Percentiles rank a stretch among this genome's conserved stretches.
Evolutionary conservation across 2,113 vertebrate genomes (phyloP).

Genomic region (Toxotes chatareus): DNA sequence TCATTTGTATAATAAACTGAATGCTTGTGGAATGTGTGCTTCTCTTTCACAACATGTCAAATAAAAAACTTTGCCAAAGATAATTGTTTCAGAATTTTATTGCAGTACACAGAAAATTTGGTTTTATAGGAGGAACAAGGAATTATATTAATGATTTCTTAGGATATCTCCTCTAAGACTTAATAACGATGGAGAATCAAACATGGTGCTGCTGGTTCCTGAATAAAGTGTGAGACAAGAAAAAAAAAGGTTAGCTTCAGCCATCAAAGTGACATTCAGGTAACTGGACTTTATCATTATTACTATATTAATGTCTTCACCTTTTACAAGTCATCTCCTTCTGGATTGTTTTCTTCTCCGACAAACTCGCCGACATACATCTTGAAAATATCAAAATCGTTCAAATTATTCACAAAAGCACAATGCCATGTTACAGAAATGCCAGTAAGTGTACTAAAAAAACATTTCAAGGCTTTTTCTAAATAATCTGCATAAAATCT

Average conservation of each 20-base stretch:
- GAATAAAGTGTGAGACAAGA: neutral
- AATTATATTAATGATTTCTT: neutral
- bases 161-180: neutral
- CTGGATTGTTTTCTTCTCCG: neutral
- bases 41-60: conserved; percentile 39
- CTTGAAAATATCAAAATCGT: conserved; percentile 9
- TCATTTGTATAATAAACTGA: conserved; percentile 26
- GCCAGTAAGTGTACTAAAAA: neutral
- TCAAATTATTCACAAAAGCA: neutral
- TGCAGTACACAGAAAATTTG: conserved; percentile 12
- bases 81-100: conserved; percentile 28
- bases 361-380: too few species aligned
- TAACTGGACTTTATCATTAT: neutral
- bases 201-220: conserved; percentile 10
- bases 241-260: neutral
- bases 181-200: neutral
- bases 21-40: conserved; percentile 4
- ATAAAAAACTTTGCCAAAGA: conserved; percentile 61
- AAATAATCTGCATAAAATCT: neutral
- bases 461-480: neutral
- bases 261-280: neutral
- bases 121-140: neutral
- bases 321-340: neutral
- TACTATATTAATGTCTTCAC: neutral
- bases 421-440: neutral